A percentile compares a stretch with the other conserved stretches of the same genome.
These are phyloP conservation scores for Geodia barretti DNA, from an alignment of 37 sponge, comb jelly and placozoan genomes.

Conservation along the genomic window DNA sequence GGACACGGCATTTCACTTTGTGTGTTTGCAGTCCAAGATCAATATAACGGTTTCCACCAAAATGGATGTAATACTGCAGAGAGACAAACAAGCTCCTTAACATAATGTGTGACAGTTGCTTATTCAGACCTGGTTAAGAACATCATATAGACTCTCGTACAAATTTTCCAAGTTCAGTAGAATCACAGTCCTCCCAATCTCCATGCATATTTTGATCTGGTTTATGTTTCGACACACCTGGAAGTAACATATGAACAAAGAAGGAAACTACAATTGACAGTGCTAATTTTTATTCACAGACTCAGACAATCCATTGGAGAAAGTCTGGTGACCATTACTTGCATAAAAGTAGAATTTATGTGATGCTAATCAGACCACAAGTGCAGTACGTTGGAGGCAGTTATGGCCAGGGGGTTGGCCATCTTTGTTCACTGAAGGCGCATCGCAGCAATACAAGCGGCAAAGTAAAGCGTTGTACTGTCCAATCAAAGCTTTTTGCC, in stretches of 20 bases:
- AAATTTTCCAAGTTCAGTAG: conserved; percentile 93
- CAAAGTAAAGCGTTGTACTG: no score
- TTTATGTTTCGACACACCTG: conserved; percentile 92
- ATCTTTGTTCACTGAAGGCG: no score
- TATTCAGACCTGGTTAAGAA: conserved; percentile 75
- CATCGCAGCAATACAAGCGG: no score
- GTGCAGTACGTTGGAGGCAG: no score
- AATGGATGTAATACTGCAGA: conserved; percentile 66
- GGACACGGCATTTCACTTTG: conserved; percentile 86
- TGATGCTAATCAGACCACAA: no score
- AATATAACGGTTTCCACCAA: conserved; percentile 70
- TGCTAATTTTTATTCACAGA: no score
- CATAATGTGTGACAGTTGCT: not conserved
- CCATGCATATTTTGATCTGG: conserved; percentile 96
- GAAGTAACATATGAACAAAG: not conserved
- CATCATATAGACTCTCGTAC: conserved; percentile 97
- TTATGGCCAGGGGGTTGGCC: no score
- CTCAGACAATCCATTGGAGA: not conserved
- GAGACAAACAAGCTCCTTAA: not conserved
- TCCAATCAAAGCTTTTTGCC: no score
- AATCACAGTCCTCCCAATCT: conserved; percentile 85
- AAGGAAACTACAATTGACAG: not conserved
- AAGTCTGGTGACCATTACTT: no score
- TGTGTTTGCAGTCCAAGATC: conserved; percentile 91
- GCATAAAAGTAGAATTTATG: no score